Evolutionary conservation across 2,113 vertebrate genomes (phyloP).

Genomic region (Sakesphorus luctuosus): DNA sequence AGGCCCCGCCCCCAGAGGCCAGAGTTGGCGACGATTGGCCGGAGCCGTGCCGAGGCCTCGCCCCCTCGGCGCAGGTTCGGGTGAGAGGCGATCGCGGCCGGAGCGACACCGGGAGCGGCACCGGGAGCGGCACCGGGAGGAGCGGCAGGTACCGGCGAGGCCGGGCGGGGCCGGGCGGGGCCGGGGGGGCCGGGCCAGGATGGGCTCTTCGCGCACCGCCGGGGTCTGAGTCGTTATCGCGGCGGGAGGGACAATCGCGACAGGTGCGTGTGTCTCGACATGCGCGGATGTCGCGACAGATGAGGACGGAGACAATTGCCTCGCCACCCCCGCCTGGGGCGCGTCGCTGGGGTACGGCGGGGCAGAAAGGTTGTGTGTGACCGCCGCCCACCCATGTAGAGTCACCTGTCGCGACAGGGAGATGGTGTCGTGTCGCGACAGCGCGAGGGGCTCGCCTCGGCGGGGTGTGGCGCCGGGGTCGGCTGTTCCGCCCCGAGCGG

Average conservation of each 20-base stretch:
- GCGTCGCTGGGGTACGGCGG: background rate
- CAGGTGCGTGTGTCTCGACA: background rate
- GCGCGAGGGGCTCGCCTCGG: background rate
- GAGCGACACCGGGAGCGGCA: background rate
- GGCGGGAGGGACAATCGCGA: background rate
- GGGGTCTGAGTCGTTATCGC: background rate
- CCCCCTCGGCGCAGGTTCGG: background rate
- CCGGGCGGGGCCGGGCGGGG: background rate
- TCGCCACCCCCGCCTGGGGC: background rate
- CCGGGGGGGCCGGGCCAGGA: background rate
- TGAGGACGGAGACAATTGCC: background rate
- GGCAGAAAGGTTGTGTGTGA: background rate
- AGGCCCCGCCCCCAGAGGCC: too few species aligned
- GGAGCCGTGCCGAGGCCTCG: background rate
- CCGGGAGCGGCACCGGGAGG: conserved; percentile 1
- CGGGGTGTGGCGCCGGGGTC: background rate
- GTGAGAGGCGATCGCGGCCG: background rate
- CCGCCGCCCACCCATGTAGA: background rate
- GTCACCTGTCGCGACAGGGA: background rate
- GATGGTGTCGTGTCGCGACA: background rate
- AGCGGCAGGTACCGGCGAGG: background rate
- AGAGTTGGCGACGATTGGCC: background rate
- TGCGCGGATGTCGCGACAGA: background rate
- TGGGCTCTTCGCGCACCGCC: too few species aligned
- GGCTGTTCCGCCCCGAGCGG: background rate